These are phyloP conservation scores for Camelus dromedarius DNA, from an alignment of 2,113 vertebrate genomes.

Conservation along the genomic window DNA sequence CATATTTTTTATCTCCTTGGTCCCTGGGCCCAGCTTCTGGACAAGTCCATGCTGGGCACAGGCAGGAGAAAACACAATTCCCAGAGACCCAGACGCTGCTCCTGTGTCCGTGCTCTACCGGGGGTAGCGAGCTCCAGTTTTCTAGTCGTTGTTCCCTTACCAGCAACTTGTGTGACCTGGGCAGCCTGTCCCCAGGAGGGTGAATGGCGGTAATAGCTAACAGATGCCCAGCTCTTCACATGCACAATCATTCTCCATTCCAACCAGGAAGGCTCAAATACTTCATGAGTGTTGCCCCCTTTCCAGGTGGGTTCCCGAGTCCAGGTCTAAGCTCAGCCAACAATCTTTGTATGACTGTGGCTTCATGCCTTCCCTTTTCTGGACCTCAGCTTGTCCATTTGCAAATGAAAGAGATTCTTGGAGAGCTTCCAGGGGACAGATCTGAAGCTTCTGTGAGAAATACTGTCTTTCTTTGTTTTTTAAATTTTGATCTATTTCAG, in stretches of 20 bases:
- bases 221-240: no score
- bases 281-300: rapidly evolving
- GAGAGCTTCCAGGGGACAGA: not conserved
- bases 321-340: not conserved
- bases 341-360: not conserved
- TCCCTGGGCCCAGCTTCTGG: not conserved
- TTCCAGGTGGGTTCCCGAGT: not conserved
- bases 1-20: not conserved
- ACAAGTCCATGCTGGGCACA: not conserved
- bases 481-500: not conserved
- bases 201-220: not conserved
- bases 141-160: not conserved
- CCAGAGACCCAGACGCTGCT: not conserved
- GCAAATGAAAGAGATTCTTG: not conserved
- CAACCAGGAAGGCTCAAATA: not conserved
- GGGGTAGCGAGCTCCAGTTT: not conserved
- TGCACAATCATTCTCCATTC: rapidly evolving
- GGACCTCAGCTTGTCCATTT: not conserved
- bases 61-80: not conserved
- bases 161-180: not conserved
- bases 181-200: not conserved
- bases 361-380: not conserved
- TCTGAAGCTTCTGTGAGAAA: not conserved
- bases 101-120: not conserved
- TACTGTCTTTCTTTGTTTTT: conserved; percentile 18